Evolutionary conservation across 2,797 vertebrate genomes (phyloP), one percentile per base, ranked within the genome.

Genomic region (Apogon hyalosoma): DNA sequence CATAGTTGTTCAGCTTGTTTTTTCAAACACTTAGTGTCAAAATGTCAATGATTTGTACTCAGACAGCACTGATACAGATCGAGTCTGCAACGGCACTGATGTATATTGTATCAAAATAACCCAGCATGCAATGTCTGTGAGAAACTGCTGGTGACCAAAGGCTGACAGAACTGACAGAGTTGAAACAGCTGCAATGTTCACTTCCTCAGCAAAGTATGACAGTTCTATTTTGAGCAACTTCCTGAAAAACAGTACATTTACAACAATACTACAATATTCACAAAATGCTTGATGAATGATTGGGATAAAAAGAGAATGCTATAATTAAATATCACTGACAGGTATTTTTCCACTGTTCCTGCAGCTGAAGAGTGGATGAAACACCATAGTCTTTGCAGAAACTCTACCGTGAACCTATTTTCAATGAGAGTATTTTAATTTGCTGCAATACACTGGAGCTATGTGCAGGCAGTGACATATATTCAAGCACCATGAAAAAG

Each of bases 181-280:
- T 50, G 47, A 73, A 73, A 66, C 71, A 82, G 84, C 79, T 84
- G 73, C 28, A 55, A 19, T 40, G 69, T 69, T 86, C 59, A 84
- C 79, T 88, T 87, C 87, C 83, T 86, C 59, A 80, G 63, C 69
- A 67, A 57, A 71, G 33, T 62, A 49, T 19, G 14, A 81, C 74
- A 49, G 52, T 43, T 87, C 83, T 89, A 88, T 90, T 90, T 87
- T 71, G 8, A 87, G 84, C 33, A 15, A 77, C 79, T 80, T 91
- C 87, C 81, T 84, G 59, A 86, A 79, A 88, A 61, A 80, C 70
- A 61, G 48, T 54, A 43, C 36, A 52, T 78, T 89, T 75, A 77
- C 31, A 71, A 69, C 10, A 60, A 79, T 53, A 18, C 4, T 4
- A 67, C 48, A 57, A 40, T 38, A 53, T 63, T 68, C 33, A 55